phyloP scores from a whole-genome alignment of 2,113 vertebrate genomes.

The Grammomys dolichurus region DNA sequence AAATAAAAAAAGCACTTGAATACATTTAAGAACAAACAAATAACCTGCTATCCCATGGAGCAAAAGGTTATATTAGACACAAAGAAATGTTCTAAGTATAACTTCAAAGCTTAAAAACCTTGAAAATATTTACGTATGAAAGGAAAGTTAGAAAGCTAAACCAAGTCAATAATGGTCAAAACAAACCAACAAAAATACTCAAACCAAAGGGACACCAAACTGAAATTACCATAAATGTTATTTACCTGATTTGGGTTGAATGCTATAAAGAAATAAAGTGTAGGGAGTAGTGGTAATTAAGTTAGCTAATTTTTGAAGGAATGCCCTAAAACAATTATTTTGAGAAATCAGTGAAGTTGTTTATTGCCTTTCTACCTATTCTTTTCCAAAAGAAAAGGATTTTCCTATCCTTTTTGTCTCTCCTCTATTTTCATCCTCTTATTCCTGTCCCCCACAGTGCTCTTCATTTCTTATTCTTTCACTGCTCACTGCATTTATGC shows the following conservation, averaged over 20 bases:
- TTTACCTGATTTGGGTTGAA: not conserved
- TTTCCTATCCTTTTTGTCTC: not conserved
- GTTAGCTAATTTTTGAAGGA: not conserved
- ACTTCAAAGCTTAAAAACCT: not conserved
- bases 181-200: no score
- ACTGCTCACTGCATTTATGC: not conserved
- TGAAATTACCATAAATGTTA: not conserved
- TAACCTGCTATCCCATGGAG: not conserved
- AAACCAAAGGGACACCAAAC: no score
- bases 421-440: not conserved
- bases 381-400: not conserved
- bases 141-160: not conserved
- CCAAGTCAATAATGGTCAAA: not conserved
- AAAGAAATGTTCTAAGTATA: not conserved
- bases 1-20: not conserved
- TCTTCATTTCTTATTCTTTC: not conserved
- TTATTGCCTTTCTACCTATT: not conserved
- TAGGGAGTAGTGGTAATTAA: not conserved
- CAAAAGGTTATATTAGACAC: not conserved
- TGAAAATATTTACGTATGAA: not conserved
- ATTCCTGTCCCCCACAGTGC: not conserved
- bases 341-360: not conserved
- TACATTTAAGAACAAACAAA: not conserved
- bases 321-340: not conserved
- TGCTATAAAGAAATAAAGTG: not conserved